These are phyloP conservation scores for Aurelia aurita DNA, from an alignment of 30 jellyfish, hydroid and myxozoan genomes.

Conservation along the genomic window DNA sequence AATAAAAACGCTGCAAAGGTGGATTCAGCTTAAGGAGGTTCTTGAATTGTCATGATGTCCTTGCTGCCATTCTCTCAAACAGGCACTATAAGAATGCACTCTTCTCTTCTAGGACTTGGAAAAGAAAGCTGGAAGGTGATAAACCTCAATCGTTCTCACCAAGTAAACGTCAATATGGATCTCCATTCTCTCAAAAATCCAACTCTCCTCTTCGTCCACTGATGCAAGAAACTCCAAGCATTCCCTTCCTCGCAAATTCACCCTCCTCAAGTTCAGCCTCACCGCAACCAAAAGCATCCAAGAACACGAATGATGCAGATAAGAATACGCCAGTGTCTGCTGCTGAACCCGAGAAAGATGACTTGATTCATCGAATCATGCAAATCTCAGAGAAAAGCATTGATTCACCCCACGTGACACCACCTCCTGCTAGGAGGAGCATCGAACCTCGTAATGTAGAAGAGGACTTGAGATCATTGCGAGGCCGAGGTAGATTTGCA, in stretches of 20 bases:
- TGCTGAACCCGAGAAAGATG: not conserved
- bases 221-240: conserved; percentile 28
- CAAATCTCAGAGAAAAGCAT: conserved; percentile 1
- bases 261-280: conserved; percentile 11
- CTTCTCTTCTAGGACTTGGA: conserved; percentile 14
- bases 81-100: too few relatives aligned
- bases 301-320: not conserved
- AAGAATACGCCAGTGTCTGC: not conserved
- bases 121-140: conserved; percentile 32
- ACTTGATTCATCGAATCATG: not conserved
- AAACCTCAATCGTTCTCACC: conserved; percentile 9
- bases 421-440: not conserved
- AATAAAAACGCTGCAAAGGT: too few relatives aligned
- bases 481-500: conserved; percentile 19
- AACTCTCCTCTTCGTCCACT: conserved; percentile 39
- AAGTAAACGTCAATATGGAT: conserved; percentile 42
- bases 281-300: not conserved
- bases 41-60: too few relatives aligned
- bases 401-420: not conserved
- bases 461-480: conserved; percentile 30
- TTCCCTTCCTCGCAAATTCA: conserved; percentile 4
- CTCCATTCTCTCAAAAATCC: conserved; percentile 26
- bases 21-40: too few relatives aligned
- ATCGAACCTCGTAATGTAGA: not conserved
- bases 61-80: too few relatives aligned